phyloP scores from a whole-genome alignment of 2,888 invertebrate genomes.

The Eumerus sabulonum region DNA sequence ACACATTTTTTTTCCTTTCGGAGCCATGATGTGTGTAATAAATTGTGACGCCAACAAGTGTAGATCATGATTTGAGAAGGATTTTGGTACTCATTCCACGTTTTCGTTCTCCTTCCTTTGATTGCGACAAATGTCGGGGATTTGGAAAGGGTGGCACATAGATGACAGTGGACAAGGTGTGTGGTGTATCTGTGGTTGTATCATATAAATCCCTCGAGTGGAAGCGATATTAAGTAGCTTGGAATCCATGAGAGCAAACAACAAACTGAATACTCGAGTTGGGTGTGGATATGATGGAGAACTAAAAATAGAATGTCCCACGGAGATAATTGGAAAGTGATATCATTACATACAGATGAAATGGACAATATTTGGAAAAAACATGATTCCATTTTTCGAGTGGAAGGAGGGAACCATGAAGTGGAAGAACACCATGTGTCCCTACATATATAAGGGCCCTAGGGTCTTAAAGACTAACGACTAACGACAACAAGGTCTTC shows the following conservation, averaged over 20 bases:
- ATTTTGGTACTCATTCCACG: background rate
- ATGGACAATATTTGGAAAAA: no score
- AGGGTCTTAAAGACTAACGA: no score
- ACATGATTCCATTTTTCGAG: no score
- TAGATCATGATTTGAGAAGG: conserved; percentile 48
- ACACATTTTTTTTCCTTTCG: conserved; percentile 19
- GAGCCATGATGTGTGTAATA: conserved; percentile 58
- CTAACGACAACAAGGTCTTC: no score
- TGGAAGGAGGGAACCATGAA: no score
- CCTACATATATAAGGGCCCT: no score
- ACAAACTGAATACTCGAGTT: background rate
- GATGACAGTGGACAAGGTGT: conserved; percentile 42
- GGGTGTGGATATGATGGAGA: background rate
- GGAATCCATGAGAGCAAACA: conserved; percentile 24
- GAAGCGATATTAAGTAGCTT: conserved; percentile 7
- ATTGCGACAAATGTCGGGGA: conserved; percentile 20
- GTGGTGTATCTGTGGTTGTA: conserved; percentile 44
- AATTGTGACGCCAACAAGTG: conserved; percentile 68
- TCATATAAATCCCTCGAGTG: conserved; percentile 19
- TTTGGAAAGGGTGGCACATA: conserved; percentile 45
- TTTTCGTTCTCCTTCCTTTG: background rate
- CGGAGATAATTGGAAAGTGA: conserved; percentile 10
- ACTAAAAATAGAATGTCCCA: conserved; percentile 14
- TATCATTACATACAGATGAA: no score
- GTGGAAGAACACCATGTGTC: no score